phyloP scores from a whole-genome alignment of 2,797 vertebrate genomes.

The Anabas testudineus region DNA sequence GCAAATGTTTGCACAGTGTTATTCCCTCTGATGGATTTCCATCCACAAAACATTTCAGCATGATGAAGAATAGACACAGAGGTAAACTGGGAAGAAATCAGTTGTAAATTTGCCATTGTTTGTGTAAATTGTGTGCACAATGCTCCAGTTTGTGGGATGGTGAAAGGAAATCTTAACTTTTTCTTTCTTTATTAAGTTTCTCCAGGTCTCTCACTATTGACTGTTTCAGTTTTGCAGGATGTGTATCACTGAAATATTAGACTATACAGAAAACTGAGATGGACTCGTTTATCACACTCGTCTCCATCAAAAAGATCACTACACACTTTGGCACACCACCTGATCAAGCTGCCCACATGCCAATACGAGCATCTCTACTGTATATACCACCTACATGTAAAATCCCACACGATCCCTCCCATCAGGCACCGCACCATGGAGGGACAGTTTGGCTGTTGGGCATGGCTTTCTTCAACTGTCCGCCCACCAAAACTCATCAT shows the following conservation, averaged over 20 bases:
- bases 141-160: background rate
- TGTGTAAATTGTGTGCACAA: slow-evolving; percentile 3
- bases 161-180: slow-evolving; percentile 14
- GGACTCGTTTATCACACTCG: slow-evolving; percentile 2
- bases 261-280: background rate
- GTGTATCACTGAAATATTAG: background rate
- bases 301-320: slow-evolving; percentile 16
- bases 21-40: slow-evolving; percentile 25
- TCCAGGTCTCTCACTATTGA: background rate
- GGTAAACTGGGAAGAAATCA: background rate
- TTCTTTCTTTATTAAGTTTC: background rate
- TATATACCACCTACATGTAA: slow-evolving; percentile 45
- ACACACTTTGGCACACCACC: background rate
- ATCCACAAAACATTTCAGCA: slow-evolving; percentile 18
- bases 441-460: slow-evolving; percentile 61
- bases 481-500: slow-evolving; percentile 79
- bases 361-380: slow-evolving; percentile 18
- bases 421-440: slow-evolving; percentile 31
- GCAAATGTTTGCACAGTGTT: slow-evolving; percentile 31
- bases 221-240: background rate
- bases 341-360: slow-evolving; percentile 8
- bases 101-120: slow-evolving; percentile 18
- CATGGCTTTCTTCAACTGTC: slow-evolving; percentile 75
- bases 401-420: slow-evolving; percentile 54
- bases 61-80: background rate